Evolutionary conservation across 2,888 invertebrate genomes (phyloP).

Genomic region (Calameuta pallipes): DNA sequence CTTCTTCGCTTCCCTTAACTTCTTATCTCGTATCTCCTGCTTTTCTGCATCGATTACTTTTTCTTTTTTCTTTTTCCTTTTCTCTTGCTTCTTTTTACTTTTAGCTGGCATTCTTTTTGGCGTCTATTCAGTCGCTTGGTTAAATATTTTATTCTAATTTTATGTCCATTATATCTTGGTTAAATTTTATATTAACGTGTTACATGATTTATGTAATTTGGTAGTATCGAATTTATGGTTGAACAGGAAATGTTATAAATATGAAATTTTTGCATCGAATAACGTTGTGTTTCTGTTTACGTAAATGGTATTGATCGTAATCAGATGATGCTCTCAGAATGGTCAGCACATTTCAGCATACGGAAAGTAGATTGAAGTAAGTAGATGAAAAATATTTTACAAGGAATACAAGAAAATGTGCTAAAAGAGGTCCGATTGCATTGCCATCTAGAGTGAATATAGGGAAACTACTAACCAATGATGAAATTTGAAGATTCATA

Average conservation of each 20-base stretch:
- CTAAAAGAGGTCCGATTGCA: background rate
- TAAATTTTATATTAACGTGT: background rate
- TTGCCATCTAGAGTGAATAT: background rate
- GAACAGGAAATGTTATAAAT: background rate
- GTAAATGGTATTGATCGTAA: no score
- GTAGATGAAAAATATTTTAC: no score
- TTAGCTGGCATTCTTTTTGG: background rate
- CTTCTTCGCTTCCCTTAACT: conserved; percentile 25
- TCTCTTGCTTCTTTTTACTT: background rate
- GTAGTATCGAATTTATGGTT: background rate
- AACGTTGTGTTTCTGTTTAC: no score
- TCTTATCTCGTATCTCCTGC: conserved; percentile 1
- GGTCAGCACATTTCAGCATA: no score
- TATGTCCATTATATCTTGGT: background rate
- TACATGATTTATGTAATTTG: background rate
- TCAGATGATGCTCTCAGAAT: no score
- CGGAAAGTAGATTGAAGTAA: no score
- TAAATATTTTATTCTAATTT: background rate
- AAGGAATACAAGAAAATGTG: background rate
- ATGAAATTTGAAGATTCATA: background rate
- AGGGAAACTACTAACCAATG: background rate
- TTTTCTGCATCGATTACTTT: background rate
- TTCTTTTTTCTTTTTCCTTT: background rate
- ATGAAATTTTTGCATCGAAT: no score
- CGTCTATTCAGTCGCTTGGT: background rate